Evolutionary conservation across 1,140 invertebrate species (phyloP).

Genomic region (Druon quercuslanigerum): DNA sequence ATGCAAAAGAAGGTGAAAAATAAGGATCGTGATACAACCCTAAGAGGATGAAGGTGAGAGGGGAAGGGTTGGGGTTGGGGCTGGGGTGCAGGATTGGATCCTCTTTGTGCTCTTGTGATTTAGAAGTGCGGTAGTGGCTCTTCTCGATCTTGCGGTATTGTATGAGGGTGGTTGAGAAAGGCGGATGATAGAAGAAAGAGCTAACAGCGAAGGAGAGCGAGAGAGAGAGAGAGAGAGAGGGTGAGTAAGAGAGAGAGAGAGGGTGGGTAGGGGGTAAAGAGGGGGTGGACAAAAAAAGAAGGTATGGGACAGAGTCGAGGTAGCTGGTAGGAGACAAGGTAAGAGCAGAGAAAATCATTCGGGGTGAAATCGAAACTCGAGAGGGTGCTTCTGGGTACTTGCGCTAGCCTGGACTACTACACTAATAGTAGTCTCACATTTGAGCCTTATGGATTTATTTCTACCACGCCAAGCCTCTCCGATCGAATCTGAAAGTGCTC

Average conservation of each 20-base stretch:
- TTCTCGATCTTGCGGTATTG: conserved; percentile 1
- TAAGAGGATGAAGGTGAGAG: neutral
- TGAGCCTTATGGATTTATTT: conserved; percentile 14
- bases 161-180: conserved; percentile 24
- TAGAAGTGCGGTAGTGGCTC: conserved; percentile 4
- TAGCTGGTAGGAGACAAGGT: neutral
- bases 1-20: conserved; percentile 18
- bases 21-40: neutral
- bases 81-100: neutral
- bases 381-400: conserved; percentile 17
- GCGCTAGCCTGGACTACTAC: neutral
- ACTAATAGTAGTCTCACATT: conserved; percentile 30
- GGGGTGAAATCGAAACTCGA: conserved; percentile 31
- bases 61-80: neutral
- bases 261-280: conserved; percentile 24
- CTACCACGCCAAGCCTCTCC: conserved; percentile 7
- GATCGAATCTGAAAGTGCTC: conserved; percentile 25
- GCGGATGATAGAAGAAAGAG: conserved; percentile 50
- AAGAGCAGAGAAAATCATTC: conserved; percentile 18
- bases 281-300: conserved; percentile 6
- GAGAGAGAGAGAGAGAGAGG: conserved; percentile 41
- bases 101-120: conserved; percentile 18
- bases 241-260: conserved; percentile 40
- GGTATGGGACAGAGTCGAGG: neutral
- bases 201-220: conserved; percentile 21